Percentiles rank a stretch among this genome's conserved stretches.
phyloP scores from a whole-genome alignment of 2,113 vertebrate species.

The Apaloderma vittatum region DNA sequence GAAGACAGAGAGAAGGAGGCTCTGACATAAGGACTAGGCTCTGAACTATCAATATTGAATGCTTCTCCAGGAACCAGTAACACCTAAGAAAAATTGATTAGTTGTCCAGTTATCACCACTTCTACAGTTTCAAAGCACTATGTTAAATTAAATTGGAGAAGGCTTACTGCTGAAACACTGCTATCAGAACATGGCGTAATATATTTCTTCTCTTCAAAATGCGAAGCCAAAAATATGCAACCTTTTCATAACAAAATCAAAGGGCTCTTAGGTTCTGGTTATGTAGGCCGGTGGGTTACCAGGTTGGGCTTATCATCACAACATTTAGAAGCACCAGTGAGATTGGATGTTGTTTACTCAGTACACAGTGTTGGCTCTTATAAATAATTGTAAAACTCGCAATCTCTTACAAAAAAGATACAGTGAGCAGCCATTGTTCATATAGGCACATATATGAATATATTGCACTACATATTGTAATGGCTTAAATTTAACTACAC shows the following conservation, averaged over 20 bases:
- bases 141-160: not conserved
- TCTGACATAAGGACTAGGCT: conserved; percentile 87
- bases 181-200: not conserved
- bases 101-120: not conserved
- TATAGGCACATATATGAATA: not conserved
- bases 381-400: not conserved
- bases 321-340: not conserved
- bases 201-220: not conserved
- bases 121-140: not conserved
- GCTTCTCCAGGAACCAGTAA: conserved; percentile 88
- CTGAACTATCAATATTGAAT: conserved; percentile 84
- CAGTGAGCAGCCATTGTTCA: not conserved
- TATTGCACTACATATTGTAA: not conserved
- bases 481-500: not conserved
- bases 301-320: not conserved
- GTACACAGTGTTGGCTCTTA: not conserved
- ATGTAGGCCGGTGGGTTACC: not conserved
- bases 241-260: not conserved
- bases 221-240: not conserved
- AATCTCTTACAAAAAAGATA: not conserved
- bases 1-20: conserved; percentile 89
- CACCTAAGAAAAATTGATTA: conserved; percentile 78
- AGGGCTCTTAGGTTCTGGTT: not conserved
- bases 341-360: not conserved
- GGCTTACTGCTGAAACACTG: not conserved